phyloP scores from a whole-genome alignment of 2,888 invertebrate genomes.

The Marronus borbonicus region DNA sequence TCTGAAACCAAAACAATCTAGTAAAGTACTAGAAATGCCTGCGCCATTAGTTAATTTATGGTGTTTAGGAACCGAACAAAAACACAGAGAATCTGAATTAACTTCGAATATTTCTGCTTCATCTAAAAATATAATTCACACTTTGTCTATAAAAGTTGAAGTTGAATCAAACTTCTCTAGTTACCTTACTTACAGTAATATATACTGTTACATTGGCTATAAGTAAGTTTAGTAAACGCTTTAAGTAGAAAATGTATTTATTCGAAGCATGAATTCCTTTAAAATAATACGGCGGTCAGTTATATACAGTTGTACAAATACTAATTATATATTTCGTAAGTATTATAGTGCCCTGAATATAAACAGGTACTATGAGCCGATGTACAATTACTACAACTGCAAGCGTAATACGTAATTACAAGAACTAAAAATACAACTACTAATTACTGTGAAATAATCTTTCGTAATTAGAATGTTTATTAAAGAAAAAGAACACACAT shows the following conservation, averaged over 20 bases:
- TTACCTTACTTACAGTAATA: no score
- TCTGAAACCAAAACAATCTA: no score
- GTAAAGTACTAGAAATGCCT: no score
- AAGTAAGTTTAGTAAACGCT: no score
- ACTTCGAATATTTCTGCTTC: no score
- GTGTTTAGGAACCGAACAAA: no score
- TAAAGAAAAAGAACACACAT: slow-evolving; percentile 20
- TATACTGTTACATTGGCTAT: no score
- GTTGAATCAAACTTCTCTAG: no score
- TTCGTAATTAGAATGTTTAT: slow-evolving; percentile 38
- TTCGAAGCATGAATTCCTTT: background rate
- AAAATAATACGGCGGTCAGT: background rate
- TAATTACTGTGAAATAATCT: slow-evolving; percentile 34
- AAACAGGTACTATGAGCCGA: slow-evolving; percentile 7
- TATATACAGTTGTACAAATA: slow-evolving; percentile 5
- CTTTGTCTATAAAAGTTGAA: no score
- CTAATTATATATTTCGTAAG: slow-evolving; percentile 33
- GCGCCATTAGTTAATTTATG: no score
- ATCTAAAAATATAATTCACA: no score
- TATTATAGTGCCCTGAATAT: slow-evolving; percentile 1
- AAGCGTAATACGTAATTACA: slow-evolving; percentile 22
- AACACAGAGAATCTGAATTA: no score
- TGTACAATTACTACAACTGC: slow-evolving; percentile 26
- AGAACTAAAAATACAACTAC: slow-evolving; percentile 22
- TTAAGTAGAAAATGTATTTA: background rate